Evolutionary conservation across 2,113 vertebrate species (phyloP).

Genomic region (Rhynchomys soricoides): DNA sequence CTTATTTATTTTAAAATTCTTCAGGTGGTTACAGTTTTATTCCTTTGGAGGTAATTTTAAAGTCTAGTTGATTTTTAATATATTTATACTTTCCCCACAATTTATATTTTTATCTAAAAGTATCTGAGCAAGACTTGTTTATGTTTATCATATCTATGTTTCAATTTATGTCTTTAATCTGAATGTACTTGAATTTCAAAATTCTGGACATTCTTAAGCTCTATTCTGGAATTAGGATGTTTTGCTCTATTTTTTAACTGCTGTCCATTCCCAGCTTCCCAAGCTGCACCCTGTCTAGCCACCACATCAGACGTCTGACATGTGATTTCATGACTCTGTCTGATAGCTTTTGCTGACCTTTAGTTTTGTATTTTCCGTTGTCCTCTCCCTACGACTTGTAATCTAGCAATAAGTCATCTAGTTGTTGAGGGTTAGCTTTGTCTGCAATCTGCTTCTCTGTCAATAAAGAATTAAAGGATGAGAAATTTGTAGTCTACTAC

Average conservation of each 20-base stretch:
- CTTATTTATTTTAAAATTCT: conserved; percentile 31
- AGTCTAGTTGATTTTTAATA: background rate
- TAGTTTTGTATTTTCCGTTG: background rate
- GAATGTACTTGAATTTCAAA: conserved; percentile 20
- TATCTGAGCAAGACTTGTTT: conserved; percentile 36
- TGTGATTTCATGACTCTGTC: background rate
- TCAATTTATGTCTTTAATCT: conserved; percentile 19
- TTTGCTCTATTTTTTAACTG: background rate
- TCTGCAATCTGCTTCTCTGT: background rate
- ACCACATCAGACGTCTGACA: background rate
- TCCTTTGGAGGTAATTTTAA: background rate
- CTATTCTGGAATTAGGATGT: background rate
- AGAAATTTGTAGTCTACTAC: background rate
- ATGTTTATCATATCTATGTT: background rate
- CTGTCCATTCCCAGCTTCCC: background rate
- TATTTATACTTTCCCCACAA: background rate
- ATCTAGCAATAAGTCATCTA: background rate
- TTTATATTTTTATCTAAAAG: background rate
- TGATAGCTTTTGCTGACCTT: background rate
- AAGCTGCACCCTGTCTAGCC: background rate
- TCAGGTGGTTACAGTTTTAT: background rate
- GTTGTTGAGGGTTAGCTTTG: background rate
- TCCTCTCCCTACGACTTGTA: background rate
- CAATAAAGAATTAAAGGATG: background rate
- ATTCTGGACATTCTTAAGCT: background rate